Evolutionary conservation across 2,888 invertebrate genomes (phyloP).

Genomic region (Nomada hirtipes): DNA sequence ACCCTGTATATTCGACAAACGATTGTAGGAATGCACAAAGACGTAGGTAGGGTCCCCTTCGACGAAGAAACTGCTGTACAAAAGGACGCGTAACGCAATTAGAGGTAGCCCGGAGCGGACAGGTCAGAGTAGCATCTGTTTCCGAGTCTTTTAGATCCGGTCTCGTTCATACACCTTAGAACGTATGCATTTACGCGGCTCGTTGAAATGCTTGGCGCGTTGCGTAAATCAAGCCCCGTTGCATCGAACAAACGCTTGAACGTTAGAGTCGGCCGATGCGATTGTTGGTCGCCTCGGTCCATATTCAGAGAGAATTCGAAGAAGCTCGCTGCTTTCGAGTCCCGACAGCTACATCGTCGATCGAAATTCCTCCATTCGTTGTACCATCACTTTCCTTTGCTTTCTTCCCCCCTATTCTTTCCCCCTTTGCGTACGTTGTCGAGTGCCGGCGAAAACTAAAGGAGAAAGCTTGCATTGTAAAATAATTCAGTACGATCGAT

Average conservation of each 20-base stretch:
- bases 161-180: conserved; percentile 14
- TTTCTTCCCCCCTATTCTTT: conserved; percentile 1
- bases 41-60: background rate
- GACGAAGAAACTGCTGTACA: conserved; percentile 19
- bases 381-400: background rate
- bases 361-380: background rate
- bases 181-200: background rate
- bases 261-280: background rate
- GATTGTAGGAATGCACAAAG: background rate
- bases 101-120: conserved; percentile 13
- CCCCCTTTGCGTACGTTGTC: conserved; percentile 33
- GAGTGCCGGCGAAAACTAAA: conserved; percentile 28
- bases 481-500: conserved; percentile 77
- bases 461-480: conserved; percentile 71
- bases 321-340: too few species aligned
- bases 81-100: conserved; percentile 1
- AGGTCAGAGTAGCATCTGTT: conserved; percentile 35
- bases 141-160: conserved; percentile 15
- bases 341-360: too few species aligned
- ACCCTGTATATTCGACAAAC: background rate
- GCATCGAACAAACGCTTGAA: background rate
- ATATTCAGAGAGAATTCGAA: background rate
- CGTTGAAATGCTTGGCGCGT: conserved; percentile 4
- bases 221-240: background rate
- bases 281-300: conserved; percentile 3